These are phyloP conservation scores for Lepus europaeus DNA, from an alignment of 2,113 vertebrate species.

Conservation along the genomic window DNA sequence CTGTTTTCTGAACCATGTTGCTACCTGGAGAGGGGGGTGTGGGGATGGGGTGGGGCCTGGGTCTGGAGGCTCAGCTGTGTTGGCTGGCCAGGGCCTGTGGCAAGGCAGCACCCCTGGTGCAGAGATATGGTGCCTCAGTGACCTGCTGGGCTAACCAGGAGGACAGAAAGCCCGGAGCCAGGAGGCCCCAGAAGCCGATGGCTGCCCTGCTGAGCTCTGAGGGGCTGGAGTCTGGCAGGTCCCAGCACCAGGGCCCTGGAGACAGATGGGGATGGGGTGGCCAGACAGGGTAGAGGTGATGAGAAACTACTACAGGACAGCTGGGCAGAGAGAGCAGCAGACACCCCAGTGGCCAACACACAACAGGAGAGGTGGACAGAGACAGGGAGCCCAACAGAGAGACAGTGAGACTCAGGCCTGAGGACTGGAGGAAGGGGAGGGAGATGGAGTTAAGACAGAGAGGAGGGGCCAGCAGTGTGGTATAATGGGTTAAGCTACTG, in stretches of 20 bases:
- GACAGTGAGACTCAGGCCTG: neutral
- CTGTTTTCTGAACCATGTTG: neutral
- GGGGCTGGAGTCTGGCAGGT: accelerated
- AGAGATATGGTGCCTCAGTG: neutral
- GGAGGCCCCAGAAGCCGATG: neutral
- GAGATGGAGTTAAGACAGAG: neutral
- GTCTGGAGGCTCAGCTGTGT: neutral
- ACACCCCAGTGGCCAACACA: neutral
- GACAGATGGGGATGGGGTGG: neutral
- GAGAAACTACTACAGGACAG: neutral
- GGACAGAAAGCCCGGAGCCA: neutral
- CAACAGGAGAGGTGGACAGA: neutral
- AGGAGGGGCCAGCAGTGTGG: too few species aligned
- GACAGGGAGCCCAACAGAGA: neutral
- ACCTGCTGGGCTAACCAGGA: neutral
- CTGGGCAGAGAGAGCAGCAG: neutral
- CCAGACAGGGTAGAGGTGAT: neutral
- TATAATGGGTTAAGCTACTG: too few species aligned
- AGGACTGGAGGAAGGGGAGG: neutral
- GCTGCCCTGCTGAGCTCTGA: neutral
- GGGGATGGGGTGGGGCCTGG: neutral
- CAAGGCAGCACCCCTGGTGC: neutral
- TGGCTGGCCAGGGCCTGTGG: neutral
- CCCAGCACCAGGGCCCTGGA: neutral
- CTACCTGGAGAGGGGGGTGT: neutral